Conservation (phyloP, 2,888 invertebrate genomes). For the Euzophera pinguis region DNA sequence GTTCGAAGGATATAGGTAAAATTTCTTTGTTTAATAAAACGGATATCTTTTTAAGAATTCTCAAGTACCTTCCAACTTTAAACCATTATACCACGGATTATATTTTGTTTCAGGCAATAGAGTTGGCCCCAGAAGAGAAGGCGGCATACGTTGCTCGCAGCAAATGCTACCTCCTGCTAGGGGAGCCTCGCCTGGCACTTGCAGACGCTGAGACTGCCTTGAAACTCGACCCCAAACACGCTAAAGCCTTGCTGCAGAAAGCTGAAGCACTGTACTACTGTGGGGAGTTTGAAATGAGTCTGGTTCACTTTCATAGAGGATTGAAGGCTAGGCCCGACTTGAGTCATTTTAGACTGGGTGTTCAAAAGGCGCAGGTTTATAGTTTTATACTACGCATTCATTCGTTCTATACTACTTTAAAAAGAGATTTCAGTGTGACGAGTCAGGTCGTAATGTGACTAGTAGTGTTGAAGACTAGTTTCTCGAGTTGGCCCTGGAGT, state of each 20-base stretch:
- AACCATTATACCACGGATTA: too few relatives aligned
- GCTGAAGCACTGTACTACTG: slow-evolving; percentile 95
- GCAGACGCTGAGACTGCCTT: slow-evolving; percentile 92
- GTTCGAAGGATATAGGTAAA: too few relatives aligned
- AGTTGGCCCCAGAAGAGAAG: slow-evolving; percentile 90
- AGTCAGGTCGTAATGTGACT: too few relatives aligned
- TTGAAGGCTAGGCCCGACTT: slow-evolving; percentile 91
- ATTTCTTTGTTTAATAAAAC: not conserved
- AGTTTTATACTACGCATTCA: too few relatives aligned
- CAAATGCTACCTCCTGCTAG: slow-evolving; percentile 91
- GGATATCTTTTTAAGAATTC: not conserved
- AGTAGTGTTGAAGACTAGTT: too few relatives aligned
- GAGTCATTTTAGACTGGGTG: slow-evolving; percentile 87
- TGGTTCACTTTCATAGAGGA: slow-evolving; percentile 95
- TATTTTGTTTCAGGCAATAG: slow-evolving; percentile 85
- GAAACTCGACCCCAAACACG: slow-evolving; percentile 84
- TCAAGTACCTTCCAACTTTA: not conserved
- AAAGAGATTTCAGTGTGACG: not conserved
- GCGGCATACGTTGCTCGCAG: slow-evolving; percentile 93
- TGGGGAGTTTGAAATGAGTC: slow-evolving; percentile 95
- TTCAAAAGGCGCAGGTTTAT: slow-evolving; percentile 89
- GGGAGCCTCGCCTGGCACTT: slow-evolving; percentile 90
- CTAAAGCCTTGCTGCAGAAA: slow-evolving; percentile 87
- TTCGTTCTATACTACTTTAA: too few relatives aligned
- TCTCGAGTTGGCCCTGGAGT: too few relatives aligned